Evolutionary conservation across 2,797 vertebrate species (phyloP), one percentile per base, ranked within the genome.

Genomic region (Choloepus didactylus): DNA sequence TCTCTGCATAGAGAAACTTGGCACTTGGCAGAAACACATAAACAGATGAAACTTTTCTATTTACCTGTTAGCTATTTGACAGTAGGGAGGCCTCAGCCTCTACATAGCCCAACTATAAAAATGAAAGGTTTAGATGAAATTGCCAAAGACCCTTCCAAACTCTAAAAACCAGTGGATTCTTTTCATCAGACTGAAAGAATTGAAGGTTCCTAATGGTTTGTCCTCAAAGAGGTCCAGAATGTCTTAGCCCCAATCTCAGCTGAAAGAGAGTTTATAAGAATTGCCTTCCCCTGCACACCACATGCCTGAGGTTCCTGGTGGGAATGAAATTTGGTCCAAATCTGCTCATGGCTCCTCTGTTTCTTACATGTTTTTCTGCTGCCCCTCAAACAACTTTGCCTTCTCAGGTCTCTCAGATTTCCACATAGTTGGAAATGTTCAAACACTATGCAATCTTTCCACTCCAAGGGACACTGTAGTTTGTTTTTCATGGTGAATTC

Each of bases 1-100:
- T 51, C 59, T 82, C 35, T 95, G 41, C 69, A 9, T 10, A 51
- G 91, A 90, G 95, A 96, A 95, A 82, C 93, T 89, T 69, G 72
- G 72, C 59, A 67, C 69, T 89, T 23, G 44, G 23, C 2, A 1
- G 49, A 77, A 66, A 83, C 62, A 51, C 64, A 80, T 27, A 76
- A 81, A 72, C 56, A 87, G 62, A 70, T 2, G 23, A 70, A 67
- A 88, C 21, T 56, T 69, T 67, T 81, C n/a, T 41, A 59, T 11
- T 72, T 67, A 70, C 59, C 18, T 90, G 64, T 69, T 77, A 59
- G 29, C 46, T 72, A 51, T 49, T 81, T 73, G n/a, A 84, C 77
- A 49, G 87, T 62, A 59, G 44, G 51, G 31, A 79, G 62, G 67
- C 29, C 88, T 94, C 35, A 23, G 31, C 89, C 83, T 89, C 80